Base-by-base conservation (phyloP, 2,113 vertebrate species). In the Alectura lathami region DNA sequence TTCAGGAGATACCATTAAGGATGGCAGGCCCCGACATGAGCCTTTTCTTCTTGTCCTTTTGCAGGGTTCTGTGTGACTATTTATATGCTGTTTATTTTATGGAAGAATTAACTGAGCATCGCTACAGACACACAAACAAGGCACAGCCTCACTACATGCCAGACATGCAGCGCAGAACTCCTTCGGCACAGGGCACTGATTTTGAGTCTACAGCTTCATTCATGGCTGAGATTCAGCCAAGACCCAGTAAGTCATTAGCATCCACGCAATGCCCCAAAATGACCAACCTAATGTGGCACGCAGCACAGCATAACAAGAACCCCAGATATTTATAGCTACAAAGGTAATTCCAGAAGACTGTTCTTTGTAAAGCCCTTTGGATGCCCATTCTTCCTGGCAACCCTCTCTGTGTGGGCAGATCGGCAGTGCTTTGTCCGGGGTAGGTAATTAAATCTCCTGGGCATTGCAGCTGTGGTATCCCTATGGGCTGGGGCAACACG, bases 171-270 rank as follows among this genome's bases (percentile, higher is more conserved):
- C 9, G 91, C 70, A 77, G 51, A 92, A 80, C 70, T 72, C 62
- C 83, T 80, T 59, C 66, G 85, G 63, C 23, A 89, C 64, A 51
- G 80, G 72, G 74, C 60, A 23, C 30, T 83, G 83, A 43, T 86
- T 81, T 83, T 53, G 68, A 89, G 78, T 76, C 89, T 60, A 63
- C 83, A 90, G 79, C 93, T 92, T 91, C 63, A 69, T 85, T 94
- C 78, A 86, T 29, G 45, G 80, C 87, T 88, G 89, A 83, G 68
- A 74, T 1, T 17, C 81, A 91, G 89, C 87, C 87, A 89, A 80
- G 82, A 64, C 63, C 70, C 1, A 14, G n/a, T 3, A 79, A 89
- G 89, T 57, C 67, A 89, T 89, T 75, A 82, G 84, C 89, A 92
- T 32, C 82, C 45, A 34, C 21, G 63, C n/a, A 66, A 17, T 74